phyloP scores from a whole-genome alignment of 2,113 vertebrate species.

The Colistium nudipinnis region DNA sequence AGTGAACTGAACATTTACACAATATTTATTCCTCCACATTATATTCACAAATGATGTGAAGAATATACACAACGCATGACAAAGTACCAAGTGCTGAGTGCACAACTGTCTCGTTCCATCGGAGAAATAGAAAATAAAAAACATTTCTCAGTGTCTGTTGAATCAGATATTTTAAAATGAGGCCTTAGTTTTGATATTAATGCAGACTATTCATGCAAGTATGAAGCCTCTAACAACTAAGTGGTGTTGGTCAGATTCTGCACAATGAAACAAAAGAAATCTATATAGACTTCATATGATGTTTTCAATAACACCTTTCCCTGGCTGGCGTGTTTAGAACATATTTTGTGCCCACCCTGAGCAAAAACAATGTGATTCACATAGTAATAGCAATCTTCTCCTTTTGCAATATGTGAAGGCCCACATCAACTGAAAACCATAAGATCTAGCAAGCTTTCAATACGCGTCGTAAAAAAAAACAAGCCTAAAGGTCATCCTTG shows the following conservation, averaged over 20 bases:
- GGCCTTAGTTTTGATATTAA: conserved; percentile 5
- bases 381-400: no score
- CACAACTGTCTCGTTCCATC: conserved; percentile 49
- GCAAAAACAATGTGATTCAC: no score
- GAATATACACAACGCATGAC: conserved; percentile 1
- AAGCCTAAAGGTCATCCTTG: no score
- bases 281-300: neutral
- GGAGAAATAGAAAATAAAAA: conserved; percentile 44
- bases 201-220: conserved; percentile 1
- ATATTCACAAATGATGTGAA: conserved; percentile 16
- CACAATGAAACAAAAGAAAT: conserved; percentile 83
- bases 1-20: neutral
- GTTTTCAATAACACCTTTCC: conserved; percentile 5
- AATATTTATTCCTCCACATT: conserved; percentile 13
- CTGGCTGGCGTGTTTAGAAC: neutral
- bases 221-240: neutral
- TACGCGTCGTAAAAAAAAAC: no score
- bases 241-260: conserved; percentile 66
- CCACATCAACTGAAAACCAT: no score
- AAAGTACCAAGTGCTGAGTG: conserved; percentile 46
- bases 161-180: conserved; percentile 30
- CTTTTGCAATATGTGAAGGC: no score
- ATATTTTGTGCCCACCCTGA: neutral
- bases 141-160: conserved; percentile 36
- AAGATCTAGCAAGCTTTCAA: no score